A percentile compares a stretch with the other conserved stretches of the same genome.
Evolutionary conservation across 2,888 invertebrate genomes (phyloP).

Genomic region (Stenodema calcarata): DNA sequence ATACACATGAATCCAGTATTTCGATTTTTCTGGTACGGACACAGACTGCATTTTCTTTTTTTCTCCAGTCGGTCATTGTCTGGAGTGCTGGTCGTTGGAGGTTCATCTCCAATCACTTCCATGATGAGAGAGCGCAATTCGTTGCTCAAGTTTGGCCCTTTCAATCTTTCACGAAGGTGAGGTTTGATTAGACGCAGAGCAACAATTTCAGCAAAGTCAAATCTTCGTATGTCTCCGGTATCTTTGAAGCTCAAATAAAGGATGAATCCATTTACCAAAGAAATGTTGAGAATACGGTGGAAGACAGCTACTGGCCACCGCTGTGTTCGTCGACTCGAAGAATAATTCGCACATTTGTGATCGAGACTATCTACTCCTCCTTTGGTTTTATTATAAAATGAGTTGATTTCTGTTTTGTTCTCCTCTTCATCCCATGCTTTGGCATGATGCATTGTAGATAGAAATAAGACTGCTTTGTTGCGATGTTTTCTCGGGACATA

Average conservation of each 20-base stretch:
- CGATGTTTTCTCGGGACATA: neutral
- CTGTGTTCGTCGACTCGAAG: neutral
- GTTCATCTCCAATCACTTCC: no score
- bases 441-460: neutral
- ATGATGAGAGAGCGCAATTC: no score
- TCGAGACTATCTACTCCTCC: neutral
- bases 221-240: no score
- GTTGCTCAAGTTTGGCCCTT: neutral
- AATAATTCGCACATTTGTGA: slow-evolving; percentile 6
- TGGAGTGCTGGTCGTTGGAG: no score
- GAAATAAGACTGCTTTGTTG: neutral
- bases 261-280: neutral
- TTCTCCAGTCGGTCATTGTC: no score
- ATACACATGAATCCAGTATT: no score
- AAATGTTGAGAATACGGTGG: neutral
- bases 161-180: neutral
- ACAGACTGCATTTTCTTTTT: no score
- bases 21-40: no score
- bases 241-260: no score
- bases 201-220: no score
- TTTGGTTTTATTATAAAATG: neutral
- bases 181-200: slow-evolving; percentile 33
- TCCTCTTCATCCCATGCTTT: neutral
- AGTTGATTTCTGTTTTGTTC: neutral
- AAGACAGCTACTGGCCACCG: slow-evolving; percentile 2